Evolutionary conservation across 2,888 invertebrate species (phyloP).

Genomic region (Lycaena phlaeas): DNA sequence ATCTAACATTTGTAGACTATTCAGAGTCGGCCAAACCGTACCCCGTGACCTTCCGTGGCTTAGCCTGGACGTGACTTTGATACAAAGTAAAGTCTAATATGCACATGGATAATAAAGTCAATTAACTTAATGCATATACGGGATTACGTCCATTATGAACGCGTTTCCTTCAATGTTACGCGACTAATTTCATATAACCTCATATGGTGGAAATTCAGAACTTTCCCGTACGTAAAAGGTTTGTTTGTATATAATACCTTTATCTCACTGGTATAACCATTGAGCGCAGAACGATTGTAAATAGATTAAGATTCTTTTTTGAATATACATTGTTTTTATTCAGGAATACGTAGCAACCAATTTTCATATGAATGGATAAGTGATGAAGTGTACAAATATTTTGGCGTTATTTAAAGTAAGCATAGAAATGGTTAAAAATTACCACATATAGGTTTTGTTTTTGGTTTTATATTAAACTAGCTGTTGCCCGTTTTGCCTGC

Average conservation of each 20-base stretch:
- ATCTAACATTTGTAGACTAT: conserved; percentile 19
- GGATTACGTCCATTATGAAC: conserved; percentile 2
- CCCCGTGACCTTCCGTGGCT: conserved; percentile 20
- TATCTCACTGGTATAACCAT: not conserved
- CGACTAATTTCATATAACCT: too few species aligned
- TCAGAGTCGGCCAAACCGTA: conserved; percentile 13
- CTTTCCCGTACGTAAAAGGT: not conserved
- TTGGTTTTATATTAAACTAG: too few species aligned
- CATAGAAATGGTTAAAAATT: too few species aligned
- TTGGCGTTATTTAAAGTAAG: too few species aligned
- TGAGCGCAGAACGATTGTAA: not conserved
- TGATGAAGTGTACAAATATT: too few species aligned
- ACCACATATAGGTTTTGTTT: too few species aligned
- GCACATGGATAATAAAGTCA: conserved; percentile 10
- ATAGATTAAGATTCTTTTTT: too few species aligned
- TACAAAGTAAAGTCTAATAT: conserved; percentile 11
- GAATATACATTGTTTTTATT: too few species aligned
- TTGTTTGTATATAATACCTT: not conserved
- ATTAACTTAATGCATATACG: conserved; percentile 8
- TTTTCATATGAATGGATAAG: too few species aligned
- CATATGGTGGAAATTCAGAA: not conserved
- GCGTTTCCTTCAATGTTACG: not conserved
- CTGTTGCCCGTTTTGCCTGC: too few species aligned
- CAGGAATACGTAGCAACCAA: too few species aligned
- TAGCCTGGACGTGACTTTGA: conserved; percentile 10